Conservation (phyloP, 1,140 invertebrate genomes). For the Arctopsyche grandis region DNA sequence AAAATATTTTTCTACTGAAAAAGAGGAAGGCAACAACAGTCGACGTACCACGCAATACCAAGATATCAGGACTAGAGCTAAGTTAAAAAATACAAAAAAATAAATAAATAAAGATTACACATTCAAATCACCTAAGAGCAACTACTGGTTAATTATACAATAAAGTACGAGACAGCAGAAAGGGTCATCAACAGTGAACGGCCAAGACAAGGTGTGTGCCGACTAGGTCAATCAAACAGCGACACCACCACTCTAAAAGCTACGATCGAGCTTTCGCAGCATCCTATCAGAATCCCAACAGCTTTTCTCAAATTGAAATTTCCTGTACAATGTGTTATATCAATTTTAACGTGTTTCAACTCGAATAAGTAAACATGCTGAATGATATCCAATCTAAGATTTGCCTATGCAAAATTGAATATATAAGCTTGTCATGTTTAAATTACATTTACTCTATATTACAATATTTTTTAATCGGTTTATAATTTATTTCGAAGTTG, state of each 20-base stretch:
- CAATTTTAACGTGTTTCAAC: too few relatives aligned
- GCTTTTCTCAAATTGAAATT: too few relatives aligned
- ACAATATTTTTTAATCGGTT: too few relatives aligned
- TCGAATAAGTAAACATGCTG: too few relatives aligned
- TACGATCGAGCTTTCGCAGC: too few relatives aligned
- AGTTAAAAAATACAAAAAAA: slow-evolving; percentile 37
- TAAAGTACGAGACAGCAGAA: slow-evolving; percentile 1
- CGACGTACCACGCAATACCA: slow-evolving; percentile 16
- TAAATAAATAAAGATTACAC: slow-evolving; percentile 35
- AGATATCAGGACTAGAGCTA: slow-evolving; percentile 9
- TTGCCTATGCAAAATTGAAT: too few relatives aligned
- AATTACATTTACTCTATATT: too few relatives aligned
- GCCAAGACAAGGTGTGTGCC: slow-evolving; percentile 44
- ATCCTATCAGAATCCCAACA: too few relatives aligned
- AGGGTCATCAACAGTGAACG: slow-evolving; percentile 42
- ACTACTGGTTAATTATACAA: slow-evolving; percentile 12
- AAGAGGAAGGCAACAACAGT: background rate
- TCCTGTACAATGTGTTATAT: too few relatives aligned
- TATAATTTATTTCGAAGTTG: too few relatives aligned
- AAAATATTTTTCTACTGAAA: background rate
- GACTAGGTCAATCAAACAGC: slow-evolving; percentile 49
- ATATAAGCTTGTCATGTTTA: too few relatives aligned
- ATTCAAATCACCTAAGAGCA: slow-evolving; percentile 38
- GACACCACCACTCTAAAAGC: background rate
- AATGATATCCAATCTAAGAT: too few relatives aligned